These are phyloP conservation scores for Andrena bicolor DNA, from an alignment of 2,888 invertebrate genomes.

Conservation along the genomic window DNA sequence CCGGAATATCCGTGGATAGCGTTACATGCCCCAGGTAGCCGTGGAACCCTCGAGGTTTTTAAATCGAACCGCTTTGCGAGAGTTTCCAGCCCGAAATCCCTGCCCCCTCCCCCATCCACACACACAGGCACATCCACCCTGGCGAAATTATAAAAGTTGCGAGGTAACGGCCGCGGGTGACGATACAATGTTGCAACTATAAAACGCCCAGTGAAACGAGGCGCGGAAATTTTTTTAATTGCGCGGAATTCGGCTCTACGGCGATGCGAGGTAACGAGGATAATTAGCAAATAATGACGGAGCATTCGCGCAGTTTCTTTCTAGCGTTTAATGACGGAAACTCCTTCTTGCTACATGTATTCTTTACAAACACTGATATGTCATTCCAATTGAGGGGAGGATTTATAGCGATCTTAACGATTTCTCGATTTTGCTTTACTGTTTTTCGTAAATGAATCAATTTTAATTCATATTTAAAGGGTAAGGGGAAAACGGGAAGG, in stretches of 20 bases:
- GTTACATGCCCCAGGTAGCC: constrained; percentile 73
- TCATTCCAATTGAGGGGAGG: too few relatives aligned
- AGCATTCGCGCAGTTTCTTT: background rate
- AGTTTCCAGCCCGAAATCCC: constrained; percentile 43
- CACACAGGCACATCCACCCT: too few relatives aligned
- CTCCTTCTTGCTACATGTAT: too few relatives aligned
- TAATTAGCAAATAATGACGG: background rate
- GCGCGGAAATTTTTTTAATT: constrained; percentile 27
- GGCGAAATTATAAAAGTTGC: constrained; percentile 38
- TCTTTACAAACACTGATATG: too few relatives aligned
- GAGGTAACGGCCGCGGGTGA: constrained; percentile 8
- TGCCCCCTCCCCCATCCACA: background rate
- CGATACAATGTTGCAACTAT: background rate
- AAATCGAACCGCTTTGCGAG: constrained; percentile 48
- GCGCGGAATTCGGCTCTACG: background rate
- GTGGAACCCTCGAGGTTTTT: constrained; percentile 39
- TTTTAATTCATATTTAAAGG: too few relatives aligned
- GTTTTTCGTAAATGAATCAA: too few relatives aligned
- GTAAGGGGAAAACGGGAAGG: too few relatives aligned
- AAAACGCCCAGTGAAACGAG: background rate
- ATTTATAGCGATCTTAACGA: too few relatives aligned
- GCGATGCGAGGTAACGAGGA: background rate
- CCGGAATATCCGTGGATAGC: constrained; percentile 75
- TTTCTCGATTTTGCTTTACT: too few relatives aligned
- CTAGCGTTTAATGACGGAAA: too few relatives aligned